Evolutionary conservation across 2,888 invertebrate species (phyloP).

Genomic region (Lymantria monacha): DNA sequence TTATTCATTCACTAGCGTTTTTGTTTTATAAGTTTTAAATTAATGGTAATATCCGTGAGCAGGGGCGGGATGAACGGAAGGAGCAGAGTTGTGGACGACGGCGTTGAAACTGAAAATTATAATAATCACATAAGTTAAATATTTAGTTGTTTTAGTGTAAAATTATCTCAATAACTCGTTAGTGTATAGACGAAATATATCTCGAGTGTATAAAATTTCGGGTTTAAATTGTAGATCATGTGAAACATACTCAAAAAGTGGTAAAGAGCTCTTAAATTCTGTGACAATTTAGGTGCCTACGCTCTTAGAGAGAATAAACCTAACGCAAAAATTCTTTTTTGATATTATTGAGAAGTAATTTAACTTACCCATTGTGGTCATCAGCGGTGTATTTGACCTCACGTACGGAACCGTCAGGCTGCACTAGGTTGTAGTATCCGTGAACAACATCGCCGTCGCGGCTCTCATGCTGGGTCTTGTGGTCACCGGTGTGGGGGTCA

Average conservation of each 20-base stretch:
- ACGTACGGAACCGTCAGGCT: slow-evolving; percentile 70
- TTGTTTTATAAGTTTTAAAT: background rate
- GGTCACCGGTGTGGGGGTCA: slow-evolving; percentile 74
- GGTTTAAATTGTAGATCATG: background rate
- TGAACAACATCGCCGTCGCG: slow-evolving; percentile 69
- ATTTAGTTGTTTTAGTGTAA: no score
- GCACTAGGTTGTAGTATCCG: slow-evolving; percentile 63
- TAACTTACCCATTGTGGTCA: slow-evolving; percentile 29
- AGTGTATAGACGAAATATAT: no score
- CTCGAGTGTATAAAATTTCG: no score
- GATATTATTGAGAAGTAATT: background rate
- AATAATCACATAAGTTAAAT: background rate
- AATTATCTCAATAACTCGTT: no score
- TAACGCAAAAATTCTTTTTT: background rate
- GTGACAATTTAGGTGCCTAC: no score
- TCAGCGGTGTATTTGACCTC: slow-evolving; percentile 75
- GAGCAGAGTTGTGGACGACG: slow-evolving; percentile 66
- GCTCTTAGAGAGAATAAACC: no score
- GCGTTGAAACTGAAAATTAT: slow-evolving; percentile 71
- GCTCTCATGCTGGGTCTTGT: slow-evolving; percentile 66
- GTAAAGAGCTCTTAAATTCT: no score
- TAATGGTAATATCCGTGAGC: slow-evolving; percentile 50
- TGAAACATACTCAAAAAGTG: background rate
- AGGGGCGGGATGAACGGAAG: slow-evolving; percentile 56
- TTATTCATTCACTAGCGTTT: background rate